Base-by-base conservation (phyloP, 53 echinoderm and acorn worm genomes). In the Henricia sp. region DNA sequence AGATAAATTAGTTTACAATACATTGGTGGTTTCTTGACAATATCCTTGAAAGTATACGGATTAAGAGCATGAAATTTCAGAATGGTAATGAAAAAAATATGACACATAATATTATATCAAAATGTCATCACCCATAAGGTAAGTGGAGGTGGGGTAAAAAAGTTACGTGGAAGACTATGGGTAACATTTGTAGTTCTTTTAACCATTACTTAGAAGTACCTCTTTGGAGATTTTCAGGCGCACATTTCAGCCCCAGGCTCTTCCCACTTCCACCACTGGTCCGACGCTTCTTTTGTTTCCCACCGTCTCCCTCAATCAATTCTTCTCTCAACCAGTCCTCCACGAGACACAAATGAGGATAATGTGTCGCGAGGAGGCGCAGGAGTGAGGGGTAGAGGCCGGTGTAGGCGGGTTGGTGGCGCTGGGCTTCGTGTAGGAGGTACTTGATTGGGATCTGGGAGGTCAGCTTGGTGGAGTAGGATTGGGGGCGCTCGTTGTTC, bases 391-490 rank as follows among this genome's bases (percentile, higher is more conserved):
- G 95, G 63, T 99, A 99, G 42, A 99, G 89, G 14, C 90, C 87
- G 26, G 92, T 89, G 25, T 90, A 99, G 65, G 85, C 84, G 0
- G 88, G 74, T 71, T 95, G 91, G 20, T 91, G 88, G 44, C 85
- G 82, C 78, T 95, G 99, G 63, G 90, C 92, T 11, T 92, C 90
- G 2, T 91, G 86, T 32, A 99, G 74, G 59, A 99, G 92, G 82
- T 99, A 92, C 89, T 99, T 99, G 87, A 99, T 95, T 62, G 99
- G 99, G 3, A 99, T 85, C 71, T 99, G 95, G 23, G 99, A 86
- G 26, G 92, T 77, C n/a, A 99, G 91, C 44, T 92, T 92, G 41
- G 80, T 90, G 16, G 94, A 94, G 77, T 99, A 99, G 37, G 99
- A 77, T 60, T 92, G 83, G 24, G 89, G 93, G 8, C 90, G 90